Conservation (phyloP, 2,113 vertebrate genomes). For the Lichenostomus cassidix region DNA sequence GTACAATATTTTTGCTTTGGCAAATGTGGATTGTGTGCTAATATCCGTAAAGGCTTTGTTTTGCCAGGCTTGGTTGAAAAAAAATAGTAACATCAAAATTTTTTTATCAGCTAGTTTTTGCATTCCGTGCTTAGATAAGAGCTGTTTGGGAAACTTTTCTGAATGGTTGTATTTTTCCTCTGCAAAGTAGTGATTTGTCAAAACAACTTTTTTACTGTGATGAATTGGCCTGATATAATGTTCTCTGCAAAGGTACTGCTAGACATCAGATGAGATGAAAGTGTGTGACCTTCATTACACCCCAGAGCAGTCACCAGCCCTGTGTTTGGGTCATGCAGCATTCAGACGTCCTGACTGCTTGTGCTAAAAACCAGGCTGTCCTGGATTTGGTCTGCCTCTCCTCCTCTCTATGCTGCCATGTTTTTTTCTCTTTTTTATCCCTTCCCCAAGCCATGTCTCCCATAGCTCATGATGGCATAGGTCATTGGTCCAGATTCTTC, state of each 20-base stretch:
- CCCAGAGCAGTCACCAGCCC: background rate
- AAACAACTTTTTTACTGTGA: background rate
- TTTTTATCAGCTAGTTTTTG: background rate
- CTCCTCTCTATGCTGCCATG: background rate
- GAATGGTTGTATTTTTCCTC: background rate
- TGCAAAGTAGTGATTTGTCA: background rate
- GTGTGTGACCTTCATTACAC: background rate
- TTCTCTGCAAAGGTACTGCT: background rate
- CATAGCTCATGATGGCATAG: background rate
- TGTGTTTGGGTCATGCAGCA: rapidly evolving
- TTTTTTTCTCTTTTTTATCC: background rate
- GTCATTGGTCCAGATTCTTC: background rate
- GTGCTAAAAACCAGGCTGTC: background rate
- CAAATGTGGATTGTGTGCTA: background rate
- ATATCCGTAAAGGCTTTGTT: background rate
- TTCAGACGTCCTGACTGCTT: background rate
- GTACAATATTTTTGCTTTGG: background rate
- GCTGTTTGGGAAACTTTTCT: background rate
- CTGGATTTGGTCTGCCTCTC: background rate
- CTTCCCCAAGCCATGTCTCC: background rate
- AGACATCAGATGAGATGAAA: background rate
- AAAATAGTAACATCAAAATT: background rate
- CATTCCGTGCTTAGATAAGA: background rate
- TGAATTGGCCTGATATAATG: background rate
- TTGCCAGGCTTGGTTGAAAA: background rate